Conservation (phyloP, 2,888 invertebrate species). For the Epinotia ramella region DNA sequence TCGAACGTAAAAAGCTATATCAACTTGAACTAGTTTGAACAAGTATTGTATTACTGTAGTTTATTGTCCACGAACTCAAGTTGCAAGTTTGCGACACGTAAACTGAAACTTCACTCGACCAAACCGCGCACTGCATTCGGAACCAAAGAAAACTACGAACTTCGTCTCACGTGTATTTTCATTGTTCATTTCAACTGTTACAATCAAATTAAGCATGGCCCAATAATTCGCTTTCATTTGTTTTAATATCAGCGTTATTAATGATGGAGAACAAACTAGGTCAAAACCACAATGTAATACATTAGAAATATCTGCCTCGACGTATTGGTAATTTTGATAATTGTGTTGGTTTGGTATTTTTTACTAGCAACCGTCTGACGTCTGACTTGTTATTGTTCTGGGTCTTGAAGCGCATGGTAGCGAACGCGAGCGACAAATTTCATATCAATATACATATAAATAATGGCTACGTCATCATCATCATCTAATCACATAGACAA, state of each 20-base stretch:
- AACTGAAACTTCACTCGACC: constrained; percentile 13
- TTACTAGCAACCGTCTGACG: neutral
- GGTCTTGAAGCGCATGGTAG: no score
- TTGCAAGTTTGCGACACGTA: constrained; percentile 18
- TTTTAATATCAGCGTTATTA: neutral
- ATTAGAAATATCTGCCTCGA: neutral
- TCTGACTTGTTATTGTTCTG: no score
- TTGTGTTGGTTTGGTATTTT: neutral
- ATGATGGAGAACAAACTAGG: neutral
- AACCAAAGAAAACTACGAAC: neutral
- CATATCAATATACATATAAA: no score
- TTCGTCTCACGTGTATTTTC: neutral
- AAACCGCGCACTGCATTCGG: neutral
- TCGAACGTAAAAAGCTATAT: constrained; percentile 1
- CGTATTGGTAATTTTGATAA: no score
- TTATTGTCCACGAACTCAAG: neutral
- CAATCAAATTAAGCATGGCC: neutral
- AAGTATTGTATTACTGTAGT: neutral
- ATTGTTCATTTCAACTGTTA: neutral
- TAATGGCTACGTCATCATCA: no score
- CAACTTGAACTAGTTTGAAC: neutral
- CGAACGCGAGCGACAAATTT: no score
- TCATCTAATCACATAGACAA: no score
- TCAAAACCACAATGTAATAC: neutral
- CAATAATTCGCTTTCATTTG: neutral